phyloP scores from a whole-genome alignment of 2,888 invertebrate species.

The Nephrocerus scutellatus region DNA sequence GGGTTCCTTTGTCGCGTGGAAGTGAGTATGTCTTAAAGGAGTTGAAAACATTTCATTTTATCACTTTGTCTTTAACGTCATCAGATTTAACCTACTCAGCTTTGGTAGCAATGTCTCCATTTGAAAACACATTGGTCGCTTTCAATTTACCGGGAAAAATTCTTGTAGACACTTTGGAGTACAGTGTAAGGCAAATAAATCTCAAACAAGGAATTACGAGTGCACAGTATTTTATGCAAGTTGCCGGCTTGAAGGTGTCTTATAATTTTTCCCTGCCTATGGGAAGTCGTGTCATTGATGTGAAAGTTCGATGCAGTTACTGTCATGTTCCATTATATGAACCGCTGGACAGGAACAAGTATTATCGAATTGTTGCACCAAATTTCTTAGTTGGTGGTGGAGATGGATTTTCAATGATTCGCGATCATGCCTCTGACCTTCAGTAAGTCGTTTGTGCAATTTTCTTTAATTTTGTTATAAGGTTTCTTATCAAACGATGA shows the following conservation, averaged over 20 bases:
- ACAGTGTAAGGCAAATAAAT: slow-evolving; percentile 46
- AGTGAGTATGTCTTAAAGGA: slow-evolving; percentile 45
- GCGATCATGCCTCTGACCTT: slow-evolving; percentile 36
- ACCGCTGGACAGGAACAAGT: slow-evolving; percentile 51
- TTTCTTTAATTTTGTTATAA: neutral
- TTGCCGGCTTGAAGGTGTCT: slow-evolving; percentile 50
- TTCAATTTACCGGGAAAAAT: slow-evolving; percentile 62
- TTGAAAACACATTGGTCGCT: slow-evolving; percentile 66
- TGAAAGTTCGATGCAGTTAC: slow-evolving; percentile 36
- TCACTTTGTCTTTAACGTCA: neutral
- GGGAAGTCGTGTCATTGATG: slow-evolving; percentile 55
- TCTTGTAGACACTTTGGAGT: slow-evolving; percentile 58
- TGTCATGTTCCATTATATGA: slow-evolving; percentile 55
- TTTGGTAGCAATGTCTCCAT: slow-evolving; percentile 64
- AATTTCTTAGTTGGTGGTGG: slow-evolving; percentile 62
- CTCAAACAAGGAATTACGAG: slow-evolving; percentile 23
- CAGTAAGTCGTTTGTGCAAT: slow-evolving; percentile 28
- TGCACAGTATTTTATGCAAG: slow-evolving; percentile 48
- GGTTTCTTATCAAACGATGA: neutral
- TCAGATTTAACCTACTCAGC: slow-evolving; percentile 66
- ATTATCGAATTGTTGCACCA: slow-evolving; percentile 58
- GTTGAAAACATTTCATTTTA: neutral
- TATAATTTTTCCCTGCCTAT: slow-evolving; percentile 56
- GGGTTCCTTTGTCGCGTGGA: slow-evolving; percentile 60
- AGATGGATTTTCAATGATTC: slow-evolving; percentile 56